These are phyloP conservation scores for Sweltsa coloradensis DNA, from an alignment of 1,140 invertebrate genomes.

Conservation along the genomic window DNA sequence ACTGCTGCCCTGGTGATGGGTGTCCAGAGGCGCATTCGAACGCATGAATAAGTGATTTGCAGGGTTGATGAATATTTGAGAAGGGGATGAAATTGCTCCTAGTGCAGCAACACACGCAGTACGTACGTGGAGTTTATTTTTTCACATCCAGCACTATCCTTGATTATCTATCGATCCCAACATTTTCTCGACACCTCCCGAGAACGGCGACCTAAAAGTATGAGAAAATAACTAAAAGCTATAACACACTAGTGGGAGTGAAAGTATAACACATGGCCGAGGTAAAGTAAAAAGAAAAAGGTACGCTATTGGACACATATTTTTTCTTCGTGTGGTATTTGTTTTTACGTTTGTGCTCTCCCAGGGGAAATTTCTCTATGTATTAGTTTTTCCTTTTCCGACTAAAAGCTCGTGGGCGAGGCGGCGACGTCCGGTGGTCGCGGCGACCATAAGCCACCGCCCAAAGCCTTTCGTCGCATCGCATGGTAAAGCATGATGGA, in stretches of 20 bases:
- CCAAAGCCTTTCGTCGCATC: too few relatives aligned
- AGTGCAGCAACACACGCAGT: not conserved
- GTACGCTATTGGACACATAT: not conserved
- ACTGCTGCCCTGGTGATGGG: too few relatives aligned
- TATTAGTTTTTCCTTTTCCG: too few relatives aligned
- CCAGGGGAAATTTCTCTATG: not conserved
- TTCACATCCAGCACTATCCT: conserved; percentile 1
- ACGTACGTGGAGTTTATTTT: not conserved
- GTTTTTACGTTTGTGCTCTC: not conserved
- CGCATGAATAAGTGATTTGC: conserved; percentile 1
- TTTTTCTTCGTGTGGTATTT: not conserved
- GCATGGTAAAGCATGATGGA: too few relatives aligned
- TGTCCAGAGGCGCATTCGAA: conserved; percentile 1
- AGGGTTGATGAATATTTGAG: not conserved
- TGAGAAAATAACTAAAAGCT: not conserved
- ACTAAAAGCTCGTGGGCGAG: too few relatives aligned
- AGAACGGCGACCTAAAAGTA: not conserved
- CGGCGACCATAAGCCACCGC: too few relatives aligned
- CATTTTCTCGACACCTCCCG: not conserved
- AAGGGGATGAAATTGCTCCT: not conserved
- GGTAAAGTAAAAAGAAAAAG: too few relatives aligned
- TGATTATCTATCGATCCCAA: conserved; percentile 2
- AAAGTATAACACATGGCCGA: too few relatives aligned
- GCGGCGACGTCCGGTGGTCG: too few relatives aligned
- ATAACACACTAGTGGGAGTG: too few relatives aligned